Evolutionary conservation across 2,888 invertebrate genomes (phyloP).

Genomic region (Diogma glabrata): DNA sequence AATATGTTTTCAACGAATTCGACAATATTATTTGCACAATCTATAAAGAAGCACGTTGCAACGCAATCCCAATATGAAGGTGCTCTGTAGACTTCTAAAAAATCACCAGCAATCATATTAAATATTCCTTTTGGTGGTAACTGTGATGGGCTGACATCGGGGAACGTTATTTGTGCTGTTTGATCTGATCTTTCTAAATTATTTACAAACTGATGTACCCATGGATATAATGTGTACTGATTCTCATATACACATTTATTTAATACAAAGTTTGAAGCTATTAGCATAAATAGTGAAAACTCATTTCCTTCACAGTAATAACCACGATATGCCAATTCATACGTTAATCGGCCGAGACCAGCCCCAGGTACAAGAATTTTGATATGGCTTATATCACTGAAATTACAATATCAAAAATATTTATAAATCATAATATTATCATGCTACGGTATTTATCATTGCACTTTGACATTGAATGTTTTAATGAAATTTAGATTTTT

Average conservation of each 20-base stretch:
- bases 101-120: conserved; percentile 96
- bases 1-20: conserved; percentile 90
- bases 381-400: conserved; percentile 37
- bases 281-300: conserved; percentile 94
- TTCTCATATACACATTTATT: conserved; percentile 59
- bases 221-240: conserved; percentile 76
- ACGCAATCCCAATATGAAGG: conserved; percentile 78
- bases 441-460: too few species aligned
- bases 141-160: conserved; percentile 72
- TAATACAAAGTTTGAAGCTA: conserved; percentile 90
- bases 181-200: conserved; percentile 74
- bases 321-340: conserved; percentile 82
- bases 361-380: conserved; percentile 89
- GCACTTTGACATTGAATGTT: too few species aligned
- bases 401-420: too few species aligned
- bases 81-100: conserved; percentile 67
- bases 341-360: conserved; percentile 88
- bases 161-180: conserved; percentile 64
- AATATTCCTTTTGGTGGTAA: conserved; percentile 51
- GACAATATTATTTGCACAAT: conserved; percentile 94
- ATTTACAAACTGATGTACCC: conserved; percentile 92
- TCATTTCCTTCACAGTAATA: conserved; percentile 95
- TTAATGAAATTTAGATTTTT: too few species aligned
- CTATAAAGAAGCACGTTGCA: conserved; percentile 95
- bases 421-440: too few species aligned